Base-by-base conservation (phyloP, 2,113 vertebrate species). In the Rhinolophus sinicus region DNA sequence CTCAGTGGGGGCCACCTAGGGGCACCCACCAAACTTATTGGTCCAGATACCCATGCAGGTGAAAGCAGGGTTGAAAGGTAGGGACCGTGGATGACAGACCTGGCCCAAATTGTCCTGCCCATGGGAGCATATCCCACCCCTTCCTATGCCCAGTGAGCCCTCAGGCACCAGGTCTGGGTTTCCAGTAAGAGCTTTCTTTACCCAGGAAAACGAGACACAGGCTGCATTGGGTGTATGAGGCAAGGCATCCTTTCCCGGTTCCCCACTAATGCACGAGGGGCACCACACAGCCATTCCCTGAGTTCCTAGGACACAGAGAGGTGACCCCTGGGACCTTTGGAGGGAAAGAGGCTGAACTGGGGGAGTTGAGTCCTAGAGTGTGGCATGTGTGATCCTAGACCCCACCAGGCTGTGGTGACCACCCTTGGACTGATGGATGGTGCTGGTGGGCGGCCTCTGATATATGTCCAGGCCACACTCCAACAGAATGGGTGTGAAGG, bases 211-310 rank as follows among this genome's bases (percentile, higher is more conserved):
- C 10, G 76, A 54, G 70, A 44, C 50, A 14, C 35, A 33, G 56
- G 19, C 54, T n/a, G 24, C 40, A 2, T 2, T 44, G 65, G 10
- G 21, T 12, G 5, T 24, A 8, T 5, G 22, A 2, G n/a, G 52
- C 44, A 83, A n/a, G 38, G 88, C 3, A 44, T 47, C 35, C 21
- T 69, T 47, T 82, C 58, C 21, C 22, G 3, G 38, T 28, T 75
- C 8, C 72, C 44, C 38, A 54, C 58, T 1, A 0, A 24, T 50
- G 2, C 0, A 2, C 30, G 15, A 9, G 56, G 30, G 19, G 9
- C 21, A 13, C 52, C 16, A 22, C 38, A 35, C 24, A 78, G 10
- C 44, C 13, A 30, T 14, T 22, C 40, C 38, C 18, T 3, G 2
- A 19, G 28, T 35, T 40, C 56, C 28, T 58, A 64, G 67, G 67